A percentile compares a stretch with the other conserved stretches of the same genome.
These are phyloP conservation scores for Timema cristinae DNA, from an alignment of 2,888 invertebrate species.

Conservation along the genomic window DNA sequence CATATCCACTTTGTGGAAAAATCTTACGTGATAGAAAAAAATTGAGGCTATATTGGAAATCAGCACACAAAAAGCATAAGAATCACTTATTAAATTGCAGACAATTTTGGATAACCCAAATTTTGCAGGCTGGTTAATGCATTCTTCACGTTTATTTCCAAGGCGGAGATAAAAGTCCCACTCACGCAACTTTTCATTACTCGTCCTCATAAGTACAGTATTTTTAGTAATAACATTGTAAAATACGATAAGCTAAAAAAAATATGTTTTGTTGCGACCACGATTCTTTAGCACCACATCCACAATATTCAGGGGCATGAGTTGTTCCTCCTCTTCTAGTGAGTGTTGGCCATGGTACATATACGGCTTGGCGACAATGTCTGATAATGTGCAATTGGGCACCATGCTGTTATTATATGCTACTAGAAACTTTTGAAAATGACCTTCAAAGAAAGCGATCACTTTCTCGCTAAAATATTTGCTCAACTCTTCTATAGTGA, in stretches of 20 bases:
- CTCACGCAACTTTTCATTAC: background rate
- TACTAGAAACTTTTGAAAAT: background rate
- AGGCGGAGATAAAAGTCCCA: background rate
- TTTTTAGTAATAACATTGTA: background rate
- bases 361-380: background rate
- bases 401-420: background rate
- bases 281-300: background rate
- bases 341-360: background rate
- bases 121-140: too few relatives aligned
- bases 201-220: constrained; percentile 3
- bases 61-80: too few relatives aligned
- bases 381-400: constrained; percentile 8
- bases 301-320: background rate
- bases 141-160: background rate
- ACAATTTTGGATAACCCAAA: too few relatives aligned
- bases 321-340: constrained; percentile 12
- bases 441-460: background rate
- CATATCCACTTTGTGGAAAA: too few relatives aligned
- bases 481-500: background rate
- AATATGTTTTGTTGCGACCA: background rate
- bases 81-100: too few relatives aligned
- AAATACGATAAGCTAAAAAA: constrained; percentile 2
- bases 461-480: constrained; percentile 3
- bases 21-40: too few relatives aligned
- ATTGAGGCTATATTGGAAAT: too few relatives aligned